Evolutionary conservation across 2,797 vertebrate genomes (phyloP).

Genomic region (Trematomus bernacchii): DNA sequence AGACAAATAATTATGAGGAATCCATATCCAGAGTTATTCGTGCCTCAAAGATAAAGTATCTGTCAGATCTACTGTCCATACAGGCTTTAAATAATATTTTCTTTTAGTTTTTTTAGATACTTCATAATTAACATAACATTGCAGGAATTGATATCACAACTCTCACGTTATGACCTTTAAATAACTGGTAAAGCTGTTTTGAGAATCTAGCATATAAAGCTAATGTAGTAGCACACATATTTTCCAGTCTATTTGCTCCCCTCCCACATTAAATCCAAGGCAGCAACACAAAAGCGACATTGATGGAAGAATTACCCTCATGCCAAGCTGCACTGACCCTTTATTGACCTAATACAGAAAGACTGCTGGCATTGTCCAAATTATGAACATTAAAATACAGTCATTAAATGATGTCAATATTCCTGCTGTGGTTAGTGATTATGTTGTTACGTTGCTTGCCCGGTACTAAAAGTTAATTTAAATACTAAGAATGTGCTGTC

Average conservation of each 20-base stretch:
- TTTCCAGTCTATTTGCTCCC: constrained; percentile 59
- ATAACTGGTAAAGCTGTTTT: constrained; percentile 16
- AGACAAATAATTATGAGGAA: neutral
- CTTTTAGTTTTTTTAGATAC: neutral
- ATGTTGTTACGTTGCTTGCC: neutral
- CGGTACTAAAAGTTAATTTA: neutral
- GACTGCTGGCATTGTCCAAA: constrained; percentile 49
- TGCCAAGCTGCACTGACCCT: constrained; percentile 52
- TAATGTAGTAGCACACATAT: constrained; percentile 43
- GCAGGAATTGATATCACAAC: neutral
- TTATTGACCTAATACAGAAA: constrained; percentile 51
- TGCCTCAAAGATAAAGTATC: neutral
- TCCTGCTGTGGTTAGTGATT: neutral
- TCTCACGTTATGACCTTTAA: constrained; percentile 6
- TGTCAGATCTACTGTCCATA: neutral
- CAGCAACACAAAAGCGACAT: constrained; percentile 78
- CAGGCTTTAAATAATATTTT: neutral
- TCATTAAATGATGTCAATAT: constrained; percentile 24
- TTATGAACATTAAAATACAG: constrained; percentile 37
- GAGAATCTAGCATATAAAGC: constrained; percentile 11
- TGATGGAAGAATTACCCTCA: constrained; percentile 65
- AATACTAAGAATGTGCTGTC: neutral
- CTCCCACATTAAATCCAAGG: constrained; percentile 64
- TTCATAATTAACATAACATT: neutral
- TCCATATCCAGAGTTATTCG: neutral